Evolutionary conservation across 1,140 invertebrate species (phyloP).

Genomic region (Sinella curviseta): DNA sequence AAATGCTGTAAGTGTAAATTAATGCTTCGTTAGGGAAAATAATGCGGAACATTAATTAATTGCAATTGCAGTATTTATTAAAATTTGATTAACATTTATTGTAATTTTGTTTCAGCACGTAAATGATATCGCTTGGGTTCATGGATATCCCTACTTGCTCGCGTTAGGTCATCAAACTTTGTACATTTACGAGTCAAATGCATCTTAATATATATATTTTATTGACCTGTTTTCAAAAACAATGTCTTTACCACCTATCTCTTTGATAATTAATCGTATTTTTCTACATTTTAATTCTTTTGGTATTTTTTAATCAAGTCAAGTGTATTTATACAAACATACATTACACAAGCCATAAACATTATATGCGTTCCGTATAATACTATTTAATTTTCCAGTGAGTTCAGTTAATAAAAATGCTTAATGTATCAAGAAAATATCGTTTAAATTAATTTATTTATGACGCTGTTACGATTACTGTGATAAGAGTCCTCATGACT

Average conservation of each 20-base stretch:
- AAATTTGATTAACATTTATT: not conserved
- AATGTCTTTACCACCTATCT: not conserved
- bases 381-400: no score
- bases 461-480: constrained; percentile 5
- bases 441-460: constrained; percentile 9
- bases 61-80: not conserved
- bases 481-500: not conserved
- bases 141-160: not conserved
- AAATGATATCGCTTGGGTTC: constrained; percentile 18
- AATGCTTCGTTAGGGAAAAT: not conserved
- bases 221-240: no score
- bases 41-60: not conserved
- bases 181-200: not conserved
- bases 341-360: no score
- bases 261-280: no score
- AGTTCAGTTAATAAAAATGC: no score
- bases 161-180: constrained; percentile 5
- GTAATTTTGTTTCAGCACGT: no score
- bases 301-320: no score
- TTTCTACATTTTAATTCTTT: no score
- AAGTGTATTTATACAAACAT: no score
- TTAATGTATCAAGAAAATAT: not conserved
- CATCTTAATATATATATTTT: constrained; percentile 12
- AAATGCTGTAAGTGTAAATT: not conserved
- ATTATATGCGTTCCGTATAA: no score